phyloP scores from a whole-genome alignment of 2,797 vertebrate genomes.

The Sebastes iracundus region DNA sequence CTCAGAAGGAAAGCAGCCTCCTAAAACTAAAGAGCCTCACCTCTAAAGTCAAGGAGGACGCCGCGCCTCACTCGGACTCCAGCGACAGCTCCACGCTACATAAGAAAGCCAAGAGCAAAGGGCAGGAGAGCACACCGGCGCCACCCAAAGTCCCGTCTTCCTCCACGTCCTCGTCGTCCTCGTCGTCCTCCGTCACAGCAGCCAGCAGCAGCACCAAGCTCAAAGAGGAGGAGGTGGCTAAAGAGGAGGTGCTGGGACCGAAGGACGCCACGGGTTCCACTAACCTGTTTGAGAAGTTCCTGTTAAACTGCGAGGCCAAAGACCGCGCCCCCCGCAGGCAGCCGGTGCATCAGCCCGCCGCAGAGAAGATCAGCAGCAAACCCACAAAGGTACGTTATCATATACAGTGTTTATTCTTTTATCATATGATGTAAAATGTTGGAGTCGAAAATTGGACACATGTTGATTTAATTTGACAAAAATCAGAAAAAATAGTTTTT shows the following conservation, averaged over 20 bases:
- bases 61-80: constrained; percentile 85
- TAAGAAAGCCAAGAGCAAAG: constrained; percentile 67
- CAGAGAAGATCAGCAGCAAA: constrained; percentile 65
- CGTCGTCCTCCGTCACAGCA: constrained; percentile 48
- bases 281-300: constrained; percentile 85
- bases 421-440: not conserved
- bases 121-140: constrained; percentile 20
- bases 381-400: constrained; percentile 71
- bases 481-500: not conserved
- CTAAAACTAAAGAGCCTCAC: constrained; percentile 82
- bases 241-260: constrained; percentile 70
- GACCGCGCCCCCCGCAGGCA: constrained; percentile 80
- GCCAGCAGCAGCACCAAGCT: constrained; percentile 40
- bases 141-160: constrained; percentile 64
- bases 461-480: not conserved
- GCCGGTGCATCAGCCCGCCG: constrained; percentile 30
- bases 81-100: constrained; percentile 79
- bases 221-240: constrained; percentile 69
- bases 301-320: constrained; percentile 84
- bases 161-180: constrained; percentile 64
- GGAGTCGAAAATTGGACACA: too few relatives aligned
- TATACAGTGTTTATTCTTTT: not conserved
- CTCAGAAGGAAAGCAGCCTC: constrained; percentile 68
- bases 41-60: constrained; percentile 79
- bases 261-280: constrained; percentile 74